A percentile compares a stretch with the other conserved stretches of the same genome.
Conservation (phyloP, 2,888 invertebrate genomes). For the Chironomus riparius region DNA sequence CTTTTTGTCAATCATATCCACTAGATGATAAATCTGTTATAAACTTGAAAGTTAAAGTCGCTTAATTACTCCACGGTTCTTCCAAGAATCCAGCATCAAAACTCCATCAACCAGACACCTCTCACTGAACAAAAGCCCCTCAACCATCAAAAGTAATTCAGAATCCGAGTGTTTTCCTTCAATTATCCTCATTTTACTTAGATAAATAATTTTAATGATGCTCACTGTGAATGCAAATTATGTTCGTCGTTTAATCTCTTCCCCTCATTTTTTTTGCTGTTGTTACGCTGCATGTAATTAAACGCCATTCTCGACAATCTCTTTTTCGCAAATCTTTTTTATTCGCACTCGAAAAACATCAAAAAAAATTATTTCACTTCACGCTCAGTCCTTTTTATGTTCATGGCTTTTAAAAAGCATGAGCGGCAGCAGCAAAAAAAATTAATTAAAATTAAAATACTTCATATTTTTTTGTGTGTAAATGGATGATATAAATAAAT, state of each 20-base stretch:
- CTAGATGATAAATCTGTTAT: no score
- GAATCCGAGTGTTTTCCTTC: no score
- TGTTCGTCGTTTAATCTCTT: background rate
- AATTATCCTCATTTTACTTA: no score
- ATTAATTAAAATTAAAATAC: slow-evolving; percentile 1
- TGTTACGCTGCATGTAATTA: background rate
- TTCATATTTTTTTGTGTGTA: background rate
- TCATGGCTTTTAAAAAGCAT: no score
- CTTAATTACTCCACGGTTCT: no score
- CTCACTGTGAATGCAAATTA: background rate
- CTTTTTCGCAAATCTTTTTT: background rate
- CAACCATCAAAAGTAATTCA: no score
- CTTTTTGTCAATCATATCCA: no score
- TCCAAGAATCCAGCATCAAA: no score
- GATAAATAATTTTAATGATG: background rate
- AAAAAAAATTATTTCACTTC: background rate
- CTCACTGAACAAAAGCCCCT: no score
- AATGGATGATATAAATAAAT: background rate
- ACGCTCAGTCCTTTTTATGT: background rate
- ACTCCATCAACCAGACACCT: no score
- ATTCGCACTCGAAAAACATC: slow-evolving; percentile 6
- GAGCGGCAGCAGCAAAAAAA: background rate
- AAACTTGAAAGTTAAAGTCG: no score
- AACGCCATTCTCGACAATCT: background rate
- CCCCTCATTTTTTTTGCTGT: background rate